Conservation (phyloP, 2,113 vertebrate species). For the Hiodon tergisus region DNA sequence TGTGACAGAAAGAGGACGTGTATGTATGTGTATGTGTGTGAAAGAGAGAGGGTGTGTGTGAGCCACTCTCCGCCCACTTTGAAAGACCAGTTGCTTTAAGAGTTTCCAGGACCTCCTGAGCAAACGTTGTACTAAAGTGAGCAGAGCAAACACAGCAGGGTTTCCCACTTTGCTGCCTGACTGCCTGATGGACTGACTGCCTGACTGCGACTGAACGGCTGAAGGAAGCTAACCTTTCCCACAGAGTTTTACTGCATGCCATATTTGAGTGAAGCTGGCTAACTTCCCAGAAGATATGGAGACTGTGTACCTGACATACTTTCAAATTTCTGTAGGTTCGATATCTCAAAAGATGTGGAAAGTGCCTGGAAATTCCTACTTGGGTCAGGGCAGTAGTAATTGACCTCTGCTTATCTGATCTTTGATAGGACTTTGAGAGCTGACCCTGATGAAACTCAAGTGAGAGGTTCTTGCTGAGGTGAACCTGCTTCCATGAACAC, state of each 20-base stretch:
- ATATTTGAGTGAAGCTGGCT: too few relatives aligned
- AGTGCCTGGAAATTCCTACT: too few relatives aligned
- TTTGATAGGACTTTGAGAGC: background rate
- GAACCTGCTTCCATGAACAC: too few relatives aligned
- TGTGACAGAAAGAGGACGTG: background rate
- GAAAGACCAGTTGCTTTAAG: background rate
- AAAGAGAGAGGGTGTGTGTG: background rate
- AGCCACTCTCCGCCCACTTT: background rate
- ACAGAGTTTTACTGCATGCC: too few relatives aligned
- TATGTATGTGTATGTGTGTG: background rate
- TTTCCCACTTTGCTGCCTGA: background rate
- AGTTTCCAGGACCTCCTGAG: constrained; percentile 15
- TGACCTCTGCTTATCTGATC: too few relatives aligned
- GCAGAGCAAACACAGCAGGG: constrained; percentile 11
- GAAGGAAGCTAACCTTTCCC: too few relatives aligned
- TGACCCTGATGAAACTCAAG: background rate
- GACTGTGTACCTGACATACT: too few relatives aligned
- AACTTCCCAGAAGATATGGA: too few relatives aligned
- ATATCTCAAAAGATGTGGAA: too few relatives aligned
- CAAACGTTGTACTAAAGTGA: constrained; percentile 18
- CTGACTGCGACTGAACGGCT: background rate
- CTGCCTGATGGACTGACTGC: background rate
- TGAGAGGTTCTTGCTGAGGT: background rate
- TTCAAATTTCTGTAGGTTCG: too few relatives aligned
- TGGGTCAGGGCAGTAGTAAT: too few relatives aligned